These are phyloP conservation scores for Mormyrops boulengeri DNA, from an alignment of 2,797 vertebrate species.

Conservation along the genomic window DNA sequence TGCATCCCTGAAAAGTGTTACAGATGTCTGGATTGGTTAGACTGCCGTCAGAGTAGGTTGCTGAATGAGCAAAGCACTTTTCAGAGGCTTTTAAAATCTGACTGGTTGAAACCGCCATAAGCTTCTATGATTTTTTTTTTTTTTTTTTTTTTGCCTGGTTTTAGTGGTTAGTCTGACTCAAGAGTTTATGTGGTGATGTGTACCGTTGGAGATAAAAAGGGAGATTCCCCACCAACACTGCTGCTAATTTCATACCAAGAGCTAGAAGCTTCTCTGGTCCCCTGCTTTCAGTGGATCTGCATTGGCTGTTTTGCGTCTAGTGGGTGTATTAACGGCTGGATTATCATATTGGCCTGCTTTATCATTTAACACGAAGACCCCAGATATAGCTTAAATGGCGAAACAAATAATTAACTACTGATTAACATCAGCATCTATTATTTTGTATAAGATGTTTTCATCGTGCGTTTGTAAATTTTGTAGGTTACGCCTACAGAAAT, in stretches of 20 bases:
- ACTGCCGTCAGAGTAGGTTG: background rate
- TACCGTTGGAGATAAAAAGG: background rate
- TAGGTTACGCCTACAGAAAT: background rate
- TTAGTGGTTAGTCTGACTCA: background rate
- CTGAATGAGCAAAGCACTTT: background rate
- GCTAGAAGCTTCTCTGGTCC: constrained; percentile 61
- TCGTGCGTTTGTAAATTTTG: background rate
- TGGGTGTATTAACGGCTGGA: constrained; percentile 72
- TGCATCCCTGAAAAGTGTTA: background rate
- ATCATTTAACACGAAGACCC: constrained; percentile 24
- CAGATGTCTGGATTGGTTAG: background rate
- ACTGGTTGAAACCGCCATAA: background rate
- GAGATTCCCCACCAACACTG: background rate
- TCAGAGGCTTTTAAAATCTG: background rate
- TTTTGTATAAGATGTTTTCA: constrained; percentile 12
- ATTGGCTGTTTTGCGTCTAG: constrained; percentile 61
- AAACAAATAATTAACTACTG: constrained; percentile 98
- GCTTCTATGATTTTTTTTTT: background rate
- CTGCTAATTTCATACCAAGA: background rate
- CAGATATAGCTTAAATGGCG: constrained; percentile 56
- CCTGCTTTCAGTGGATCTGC: constrained; percentile 57
- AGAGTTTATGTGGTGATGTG: background rate
- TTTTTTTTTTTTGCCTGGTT: background rate
- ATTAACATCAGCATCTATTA: constrained; percentile 81
- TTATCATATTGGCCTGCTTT: constrained; percentile 74